Conservation (phyloP, 2,113 vertebrate genomes). For the Stegostoma tigrinum region DNA sequence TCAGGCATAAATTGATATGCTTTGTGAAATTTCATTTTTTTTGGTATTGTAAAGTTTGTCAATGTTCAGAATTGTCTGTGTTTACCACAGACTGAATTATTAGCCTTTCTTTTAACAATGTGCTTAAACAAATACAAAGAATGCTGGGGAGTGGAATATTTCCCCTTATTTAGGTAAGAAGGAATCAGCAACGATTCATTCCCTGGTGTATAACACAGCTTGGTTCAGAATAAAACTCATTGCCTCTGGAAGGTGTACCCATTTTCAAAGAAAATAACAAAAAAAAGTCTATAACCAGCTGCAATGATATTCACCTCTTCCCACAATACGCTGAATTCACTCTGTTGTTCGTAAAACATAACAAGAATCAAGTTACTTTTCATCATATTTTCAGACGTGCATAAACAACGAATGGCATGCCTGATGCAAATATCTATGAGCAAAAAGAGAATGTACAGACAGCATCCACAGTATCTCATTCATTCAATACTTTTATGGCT, state of each 20-base stretch:
- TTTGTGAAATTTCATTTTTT: background rate
- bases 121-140: background rate
- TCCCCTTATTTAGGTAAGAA: background rate
- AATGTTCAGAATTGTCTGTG: background rate
- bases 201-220: background rate
- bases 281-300: background rate
- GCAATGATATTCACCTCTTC: background rate
- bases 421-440: slow-evolving; percentile 3
- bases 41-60: background rate
- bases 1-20: background rate
- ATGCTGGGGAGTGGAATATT: background rate
- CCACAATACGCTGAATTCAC: slow-evolving; percentile 18
- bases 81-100: background rate
- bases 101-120: background rate
- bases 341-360: background rate
- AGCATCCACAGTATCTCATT: slow-evolving; percentile 15
- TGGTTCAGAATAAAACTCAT: background rate
- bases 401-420: background rate
- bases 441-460: background rate
- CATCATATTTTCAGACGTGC: background rate
- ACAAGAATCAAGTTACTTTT: background rate
- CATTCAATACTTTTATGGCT: slow-evolving; percentile 23
- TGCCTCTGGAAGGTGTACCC: background rate
- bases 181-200: background rate
- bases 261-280: background rate